Conservation (phyloP, 2,113 vertebrate genomes). For the Oncorhynchus keta region DNA sequence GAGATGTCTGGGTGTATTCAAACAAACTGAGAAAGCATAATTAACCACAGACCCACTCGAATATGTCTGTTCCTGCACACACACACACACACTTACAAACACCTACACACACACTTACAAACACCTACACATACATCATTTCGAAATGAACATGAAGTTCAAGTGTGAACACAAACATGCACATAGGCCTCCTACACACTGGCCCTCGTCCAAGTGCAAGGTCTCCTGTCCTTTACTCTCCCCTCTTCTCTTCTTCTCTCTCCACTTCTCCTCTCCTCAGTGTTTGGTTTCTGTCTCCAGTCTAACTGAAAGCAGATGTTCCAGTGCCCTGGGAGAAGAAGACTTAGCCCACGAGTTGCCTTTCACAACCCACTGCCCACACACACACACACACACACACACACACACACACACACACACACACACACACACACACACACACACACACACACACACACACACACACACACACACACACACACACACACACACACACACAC, state of each 20-base stretch:
- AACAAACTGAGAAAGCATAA: neutral
- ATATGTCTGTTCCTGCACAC: too few species aligned
- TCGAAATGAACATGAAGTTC: neutral
- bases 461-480: neutral
- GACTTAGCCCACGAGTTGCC: neutral
- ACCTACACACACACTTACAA: neutral
- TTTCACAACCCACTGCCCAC: neutral
- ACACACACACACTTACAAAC: too few species aligned
- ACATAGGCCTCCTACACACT: neutral
- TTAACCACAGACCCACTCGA: neutral
- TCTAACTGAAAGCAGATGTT: slow-evolving; percentile 90
- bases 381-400: neutral
- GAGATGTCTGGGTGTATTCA: slow-evolving; percentile 11
- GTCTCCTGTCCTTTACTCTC: neutral
- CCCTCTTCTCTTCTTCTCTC: neutral
- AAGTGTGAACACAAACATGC: neutral
- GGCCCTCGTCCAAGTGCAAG: too few species aligned
- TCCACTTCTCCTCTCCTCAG: neutral
- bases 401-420: too few species aligned
- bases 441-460: too few species aligned
- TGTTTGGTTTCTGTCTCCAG: neutral
- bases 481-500: too few species aligned
- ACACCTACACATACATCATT: neutral
- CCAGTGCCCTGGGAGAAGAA: slow-evolving; percentile 24
- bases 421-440: too few species aligned